Percentiles rank a stretch among this genome's conserved stretches.
Evolutionary conservation across 2,888 invertebrate species (phyloP).

Genomic region (Sylvicola cinctus): DNA sequence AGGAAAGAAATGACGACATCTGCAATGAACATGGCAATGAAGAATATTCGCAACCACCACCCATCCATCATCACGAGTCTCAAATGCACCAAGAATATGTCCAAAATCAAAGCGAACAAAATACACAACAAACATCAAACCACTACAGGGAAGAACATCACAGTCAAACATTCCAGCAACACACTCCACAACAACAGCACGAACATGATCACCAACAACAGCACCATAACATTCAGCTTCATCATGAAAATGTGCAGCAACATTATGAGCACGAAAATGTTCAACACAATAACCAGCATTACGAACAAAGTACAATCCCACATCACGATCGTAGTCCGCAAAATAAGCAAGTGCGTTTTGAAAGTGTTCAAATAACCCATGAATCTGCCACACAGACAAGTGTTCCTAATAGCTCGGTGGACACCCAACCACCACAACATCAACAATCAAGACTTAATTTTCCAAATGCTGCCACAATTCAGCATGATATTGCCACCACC

Average conservation of each 20-base stretch:
- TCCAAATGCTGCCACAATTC: no score
- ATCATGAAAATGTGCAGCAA: conserved; percentile 8
- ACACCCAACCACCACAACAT: no score
- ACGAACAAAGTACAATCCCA: conserved; percentile 7
- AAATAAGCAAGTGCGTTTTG: no score
- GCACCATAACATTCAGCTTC: conserved; percentile 9
- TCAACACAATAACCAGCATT: conserved; percentile 9
- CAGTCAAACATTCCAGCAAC: no score
- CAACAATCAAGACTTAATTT: no score
- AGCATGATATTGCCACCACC: no score
- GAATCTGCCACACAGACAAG: no score
- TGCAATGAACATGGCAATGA: neutral
- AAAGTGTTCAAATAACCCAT: no score
- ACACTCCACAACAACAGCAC: no score
- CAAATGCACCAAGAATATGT: neutral
- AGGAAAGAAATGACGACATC: conserved; percentile 17
- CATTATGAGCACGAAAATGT: conserved; percentile 10
- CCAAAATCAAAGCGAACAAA: neutral
- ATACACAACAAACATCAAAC: neutral
- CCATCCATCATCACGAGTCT: conserved; percentile 2
- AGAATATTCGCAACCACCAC: conserved; percentile 2
- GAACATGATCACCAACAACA: no score
- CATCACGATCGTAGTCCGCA: conserved; percentile 4
- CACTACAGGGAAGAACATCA: conserved; percentile 6
- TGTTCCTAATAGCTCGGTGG: no score